These are phyloP conservation scores for Holocentrus rufus DNA, from an alignment of 2,797 vertebrate species.

Conservation along the genomic window DNA sequence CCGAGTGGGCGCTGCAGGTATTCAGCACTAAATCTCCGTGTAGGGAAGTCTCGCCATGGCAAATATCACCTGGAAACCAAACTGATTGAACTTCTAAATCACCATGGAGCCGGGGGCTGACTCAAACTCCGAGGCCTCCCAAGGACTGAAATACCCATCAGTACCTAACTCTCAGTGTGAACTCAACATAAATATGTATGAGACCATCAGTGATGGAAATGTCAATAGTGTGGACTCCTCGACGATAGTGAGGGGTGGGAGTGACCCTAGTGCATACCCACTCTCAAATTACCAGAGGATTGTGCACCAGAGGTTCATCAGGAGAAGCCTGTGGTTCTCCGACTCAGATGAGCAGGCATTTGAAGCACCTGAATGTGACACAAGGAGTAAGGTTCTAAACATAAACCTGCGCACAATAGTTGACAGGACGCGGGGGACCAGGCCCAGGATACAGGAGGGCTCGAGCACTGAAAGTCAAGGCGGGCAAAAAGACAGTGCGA, in stretches of 20 bases:
- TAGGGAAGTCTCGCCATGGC: constrained; percentile 77
- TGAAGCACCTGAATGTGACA: constrained; percentile 85
- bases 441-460: constrained; percentile 68
- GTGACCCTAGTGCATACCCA: constrained; percentile 79
- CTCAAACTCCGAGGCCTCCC: constrained; percentile 66
- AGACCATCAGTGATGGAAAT: constrained; percentile 68
- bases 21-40: constrained; percentile 67
- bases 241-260: constrained; percentile 76
- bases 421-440: constrained; percentile 80
- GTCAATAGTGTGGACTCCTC: constrained; percentile 74
- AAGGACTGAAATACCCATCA: constrained; percentile 66
- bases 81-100: constrained; percentile 63
- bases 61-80: constrained; percentile 72
- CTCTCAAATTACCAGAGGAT: constrained; percentile 79
- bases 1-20: constrained; percentile 83
- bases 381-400: constrained; percentile 83
- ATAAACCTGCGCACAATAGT: constrained; percentile 87
- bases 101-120: constrained; percentile 82
- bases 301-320: constrained; percentile 90
- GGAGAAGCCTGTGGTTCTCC: constrained; percentile 92
- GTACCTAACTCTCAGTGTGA: constrained; percentile 69
- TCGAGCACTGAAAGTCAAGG: constrained; percentile 78
- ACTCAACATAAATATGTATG: constrained; percentile 70
- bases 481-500: constrained; percentile 71
- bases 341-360: constrained; percentile 89